phyloP scores from a whole-genome alignment of 2,888 invertebrate genomes.

The Ochlodes sylvanus region DNA sequence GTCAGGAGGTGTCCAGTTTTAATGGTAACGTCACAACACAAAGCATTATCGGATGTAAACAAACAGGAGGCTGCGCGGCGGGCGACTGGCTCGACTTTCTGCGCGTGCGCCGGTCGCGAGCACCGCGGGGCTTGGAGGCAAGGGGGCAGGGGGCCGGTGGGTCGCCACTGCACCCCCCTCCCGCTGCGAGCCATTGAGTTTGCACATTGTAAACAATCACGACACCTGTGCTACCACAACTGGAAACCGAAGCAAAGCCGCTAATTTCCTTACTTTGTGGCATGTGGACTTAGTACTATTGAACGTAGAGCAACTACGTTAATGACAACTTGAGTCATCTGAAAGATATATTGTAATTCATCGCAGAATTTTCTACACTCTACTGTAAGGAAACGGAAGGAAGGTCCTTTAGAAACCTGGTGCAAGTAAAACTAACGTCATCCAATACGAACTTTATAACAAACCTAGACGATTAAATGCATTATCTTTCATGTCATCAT shows the following conservation, averaged over 20 bases:
- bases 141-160: slow-evolving; percentile 40
- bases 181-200: slow-evolving; percentile 61
- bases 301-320: slow-evolving; percentile 12
- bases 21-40: slow-evolving; percentile 39
- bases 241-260: slow-evolving; percentile 41
- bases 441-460: too few species aligned
- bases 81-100: slow-evolving; percentile 76
- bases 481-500: too few species aligned
- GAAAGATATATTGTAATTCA: neutral
- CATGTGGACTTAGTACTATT: slow-evolving; percentile 5
- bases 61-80: slow-evolving; percentile 82
- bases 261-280: slow-evolving; percentile 25
- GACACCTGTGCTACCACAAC: slow-evolving; percentile 64
- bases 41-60: slow-evolving; percentile 64
- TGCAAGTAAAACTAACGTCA: too few species aligned
- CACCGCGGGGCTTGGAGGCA: slow-evolving; percentile 53
- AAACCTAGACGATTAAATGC: too few species aligned
- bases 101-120: slow-evolving; percentile 74
- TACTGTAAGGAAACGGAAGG: too few species aligned
- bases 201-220: slow-evolving; percentile 69
- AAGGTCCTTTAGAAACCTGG: too few species aligned
- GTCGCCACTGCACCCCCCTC: slow-evolving; percentile 57
- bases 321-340: neutral
- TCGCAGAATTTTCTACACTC: neutral
- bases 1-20: slow-evolving; percentile 21